Evolutionary conservation across 92 coral and sea anemone genomes (phyloP), one percentile per base, ranked within the genome.

Genomic region (Zoanthus sociatus): DNA sequence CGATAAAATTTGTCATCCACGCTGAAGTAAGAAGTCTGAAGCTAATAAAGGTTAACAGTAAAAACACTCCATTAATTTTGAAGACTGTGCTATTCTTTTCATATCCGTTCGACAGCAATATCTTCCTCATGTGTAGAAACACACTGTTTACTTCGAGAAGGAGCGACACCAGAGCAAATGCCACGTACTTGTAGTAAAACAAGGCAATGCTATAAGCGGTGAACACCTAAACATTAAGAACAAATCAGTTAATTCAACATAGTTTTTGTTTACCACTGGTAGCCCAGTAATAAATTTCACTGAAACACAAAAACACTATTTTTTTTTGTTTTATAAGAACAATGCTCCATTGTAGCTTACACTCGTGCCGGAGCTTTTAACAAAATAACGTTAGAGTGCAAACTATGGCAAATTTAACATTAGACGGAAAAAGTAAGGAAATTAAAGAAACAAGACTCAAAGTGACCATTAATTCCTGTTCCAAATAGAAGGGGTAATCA

Each of bases 1-100:
- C 78, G 33, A 83, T 5, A 83, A 83, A 83, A 37, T 83, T 83
- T 33, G 78, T 83, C 87, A 83, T 83, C 87, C 87, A 83, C 10
- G 87, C 87, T 15, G 87, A 83, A 53, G 87, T 83, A 9, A 83
- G 87, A 12, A 83, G 78, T 32, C 87, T 70, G 50, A 83, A 83
- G 63, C n/a, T 32, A 20, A 83, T 50, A 45, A 83, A 83, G 2
- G 87, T 83, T 33, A 83, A 17, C 50, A 83, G 64, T 16, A 83
- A 63, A 51, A 83, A 83, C 1, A 83, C 66, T 20, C 87, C 87
- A 31, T 83, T 83, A 1, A 83, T 58, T 69, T 83, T 83, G 87
- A 18, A 83, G 7, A 56, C 31, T 55, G 78, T 44, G 33, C 87
- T 83, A 42, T 73, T 48, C 69, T 69, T 83, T 16, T 73, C 87